A percentile compares a stretch with the other conserved stretches of the same genome.
phyloP scores from a whole-genome alignment of 2,888 invertebrate genomes.

The Coleophora deauratella region DNA sequence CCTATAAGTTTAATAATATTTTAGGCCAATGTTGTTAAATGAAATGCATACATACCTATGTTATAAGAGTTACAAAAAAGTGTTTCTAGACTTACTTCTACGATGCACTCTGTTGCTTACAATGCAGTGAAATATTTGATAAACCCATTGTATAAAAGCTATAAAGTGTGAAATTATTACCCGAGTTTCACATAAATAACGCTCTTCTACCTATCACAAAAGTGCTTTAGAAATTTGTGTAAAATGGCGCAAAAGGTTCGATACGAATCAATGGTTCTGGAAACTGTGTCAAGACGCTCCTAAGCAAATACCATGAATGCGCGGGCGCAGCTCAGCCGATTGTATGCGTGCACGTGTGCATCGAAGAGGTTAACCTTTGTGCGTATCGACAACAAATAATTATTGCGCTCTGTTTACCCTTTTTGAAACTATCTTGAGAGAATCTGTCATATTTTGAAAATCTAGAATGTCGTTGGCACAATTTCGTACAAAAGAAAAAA shows the following conservation, averaged over 20 bases:
- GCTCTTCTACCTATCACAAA: constrained; percentile 1
- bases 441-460: neutral
- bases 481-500: too few relatives aligned
- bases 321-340: constrained; percentile 3
- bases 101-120: too few relatives aligned
- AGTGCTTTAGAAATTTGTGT: constrained; percentile 10
- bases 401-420: constrained; percentile 47
- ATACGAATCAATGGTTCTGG: constrained; percentile 29
- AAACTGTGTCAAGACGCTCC: constrained; percentile 16
- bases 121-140: too few relatives aligned
- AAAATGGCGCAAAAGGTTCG: constrained; percentile 26
- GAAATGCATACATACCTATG: too few relatives aligned
- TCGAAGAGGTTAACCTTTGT: constrained; percentile 26
- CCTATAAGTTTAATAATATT: too few relatives aligned
- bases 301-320: too few relatives aligned
- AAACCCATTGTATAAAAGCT: neutral
- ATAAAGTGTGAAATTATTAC: constrained; percentile 6
- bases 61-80: too few relatives aligned
- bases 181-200: neutral
- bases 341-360: constrained; percentile 40
- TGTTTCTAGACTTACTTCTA: too few relatives aligned
- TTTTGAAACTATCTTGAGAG: constrained; percentile 14
- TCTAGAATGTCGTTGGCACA: too few relatives aligned
- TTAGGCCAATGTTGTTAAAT: too few relatives aligned
- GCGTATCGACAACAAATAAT: constrained; percentile 33